A percentile compares a stretch with the other conserved stretches of the same genome.
phyloP scores from a whole-genome alignment of 2,113 vertebrate species.

The Cisticola juncidis region DNA sequence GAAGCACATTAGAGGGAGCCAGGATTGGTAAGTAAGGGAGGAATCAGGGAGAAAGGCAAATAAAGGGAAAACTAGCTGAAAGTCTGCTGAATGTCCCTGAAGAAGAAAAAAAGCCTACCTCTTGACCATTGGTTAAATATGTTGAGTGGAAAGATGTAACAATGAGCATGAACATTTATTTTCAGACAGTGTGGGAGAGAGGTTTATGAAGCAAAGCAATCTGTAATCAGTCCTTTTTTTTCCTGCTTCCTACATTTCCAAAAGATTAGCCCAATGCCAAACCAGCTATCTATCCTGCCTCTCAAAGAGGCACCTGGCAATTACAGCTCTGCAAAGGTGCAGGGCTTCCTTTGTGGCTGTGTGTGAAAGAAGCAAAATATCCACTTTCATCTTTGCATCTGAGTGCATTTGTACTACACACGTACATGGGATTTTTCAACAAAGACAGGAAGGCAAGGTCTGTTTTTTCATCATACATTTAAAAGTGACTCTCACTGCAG shows the following conservation, averaged over 20 bases:
- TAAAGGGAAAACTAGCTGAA: not conserved
- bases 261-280: not conserved
- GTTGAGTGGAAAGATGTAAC: not conserved
- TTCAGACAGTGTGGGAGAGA: not conserved
- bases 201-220: not conserved
- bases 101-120: not conserved
- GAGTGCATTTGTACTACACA: constrained; percentile 23
- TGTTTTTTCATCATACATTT: constrained; percentile 20
- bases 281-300: not conserved
- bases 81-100: not conserved
- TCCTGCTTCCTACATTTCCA: not conserved
- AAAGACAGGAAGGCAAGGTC: constrained; percentile 15
- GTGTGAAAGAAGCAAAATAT: constrained; percentile 7
- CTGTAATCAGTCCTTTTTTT: not conserved
- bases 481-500: not conserved
- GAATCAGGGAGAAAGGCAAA: not conserved
- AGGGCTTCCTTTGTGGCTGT: not conserved
- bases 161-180: not conserved
- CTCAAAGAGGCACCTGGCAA: constrained; percentile 4
- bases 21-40: not conserved
- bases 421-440: not conserved
- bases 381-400: constrained; percentile 41
- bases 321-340: not conserved
- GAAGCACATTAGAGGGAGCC: not conserved
- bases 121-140: not conserved